Percentiles rank a stretch among this genome's conserved stretches.
Evolutionary conservation across 2,888 invertebrate genomes (phyloP).

Genomic region (Microdon myrmicae): DNA sequence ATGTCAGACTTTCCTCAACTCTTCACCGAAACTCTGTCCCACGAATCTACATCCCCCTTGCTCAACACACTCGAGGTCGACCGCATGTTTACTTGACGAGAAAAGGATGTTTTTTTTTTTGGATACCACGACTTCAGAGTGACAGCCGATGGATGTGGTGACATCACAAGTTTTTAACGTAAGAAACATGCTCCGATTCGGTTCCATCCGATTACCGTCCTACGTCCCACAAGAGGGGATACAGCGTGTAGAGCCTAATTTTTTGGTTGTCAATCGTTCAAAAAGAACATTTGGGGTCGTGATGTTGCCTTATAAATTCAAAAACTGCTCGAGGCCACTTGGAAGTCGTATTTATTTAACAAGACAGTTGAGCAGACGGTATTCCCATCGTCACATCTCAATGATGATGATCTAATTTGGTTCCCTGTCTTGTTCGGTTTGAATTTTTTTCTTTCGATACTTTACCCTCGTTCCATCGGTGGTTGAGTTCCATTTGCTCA

Average conservation of each 20-base stretch:
- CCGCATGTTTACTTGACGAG: constrained; percentile 35
- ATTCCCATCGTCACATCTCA: constrained; percentile 41
- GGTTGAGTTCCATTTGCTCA: constrained; percentile 38
- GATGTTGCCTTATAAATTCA: constrained; percentile 46
- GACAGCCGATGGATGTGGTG: constrained; percentile 47
- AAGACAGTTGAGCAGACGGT: constrained; percentile 44
- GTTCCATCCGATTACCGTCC: constrained; percentile 20
- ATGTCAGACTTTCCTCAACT: constrained; percentile 30
- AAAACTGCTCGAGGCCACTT: constrained; percentile 56
- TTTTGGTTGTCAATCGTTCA: constrained; percentile 10
- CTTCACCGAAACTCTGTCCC: constrained; percentile 46
- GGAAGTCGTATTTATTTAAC: constrained; percentile 50
- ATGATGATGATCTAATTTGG: constrained; percentile 50
- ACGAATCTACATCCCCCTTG: constrained; percentile 29
- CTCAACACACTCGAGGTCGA: constrained; percentile 24
- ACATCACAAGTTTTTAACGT: constrained; percentile 25
- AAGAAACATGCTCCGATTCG: constrained; percentile 16
- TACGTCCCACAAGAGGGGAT: constrained; percentile 10
- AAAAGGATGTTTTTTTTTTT: constrained; percentile 30
- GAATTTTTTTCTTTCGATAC: constrained; percentile 3
- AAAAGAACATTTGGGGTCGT: constrained; percentile 52
- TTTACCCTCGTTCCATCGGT: background rate
- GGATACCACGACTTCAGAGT: constrained; percentile 30
- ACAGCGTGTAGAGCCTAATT: constrained; percentile 25
- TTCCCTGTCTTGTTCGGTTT: too few relatives aligned